phyloP scores from a whole-genome alignment of 2,888 invertebrate species.

The Heliconius hortense region DNA sequence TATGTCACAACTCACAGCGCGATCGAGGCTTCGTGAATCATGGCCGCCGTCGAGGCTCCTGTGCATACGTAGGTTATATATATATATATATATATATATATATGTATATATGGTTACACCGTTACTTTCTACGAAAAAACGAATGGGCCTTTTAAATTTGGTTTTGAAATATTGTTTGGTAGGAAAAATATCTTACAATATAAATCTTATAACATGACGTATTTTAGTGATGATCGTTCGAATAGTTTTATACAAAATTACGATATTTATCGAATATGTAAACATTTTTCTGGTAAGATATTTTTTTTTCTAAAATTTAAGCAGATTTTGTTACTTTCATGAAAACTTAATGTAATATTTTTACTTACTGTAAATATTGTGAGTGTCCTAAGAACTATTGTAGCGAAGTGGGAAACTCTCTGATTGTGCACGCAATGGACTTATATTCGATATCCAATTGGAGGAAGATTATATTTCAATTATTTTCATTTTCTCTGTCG shows the following conservation, averaged over 20 bases:
- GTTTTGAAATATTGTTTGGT: conserved; percentile 13
- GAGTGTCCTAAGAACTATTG: too few species aligned
- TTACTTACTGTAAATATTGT: too few species aligned
- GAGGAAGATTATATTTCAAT: background rate
- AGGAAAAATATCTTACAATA: background rate
- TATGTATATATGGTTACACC: conserved; percentile 59
- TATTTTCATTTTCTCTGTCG: background rate
- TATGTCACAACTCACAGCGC: conserved; percentile 76
- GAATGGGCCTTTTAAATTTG: conserved; percentile 44
- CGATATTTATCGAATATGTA: too few species aligned
- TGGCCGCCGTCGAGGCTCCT: conserved; percentile 43
- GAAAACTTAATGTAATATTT: too few species aligned
- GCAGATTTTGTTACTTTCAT: too few species aligned
- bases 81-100: too few species aligned
- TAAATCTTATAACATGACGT: background rate
- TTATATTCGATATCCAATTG: too few species aligned
- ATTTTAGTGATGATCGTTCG: background rate
- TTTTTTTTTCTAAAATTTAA: too few species aligned
- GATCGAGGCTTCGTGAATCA: conserved; percentile 75
- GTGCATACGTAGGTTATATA: conserved; percentile 55
- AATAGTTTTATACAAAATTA: too few species aligned
- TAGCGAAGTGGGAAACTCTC: too few species aligned
- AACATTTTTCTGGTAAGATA: too few species aligned
- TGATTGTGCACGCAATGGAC: too few species aligned
- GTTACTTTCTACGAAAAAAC: conserved; percentile 72